Base-by-base conservation (phyloP, 2,797 vertebrate species). In the Chelidonichthys spinosus region DNA sequence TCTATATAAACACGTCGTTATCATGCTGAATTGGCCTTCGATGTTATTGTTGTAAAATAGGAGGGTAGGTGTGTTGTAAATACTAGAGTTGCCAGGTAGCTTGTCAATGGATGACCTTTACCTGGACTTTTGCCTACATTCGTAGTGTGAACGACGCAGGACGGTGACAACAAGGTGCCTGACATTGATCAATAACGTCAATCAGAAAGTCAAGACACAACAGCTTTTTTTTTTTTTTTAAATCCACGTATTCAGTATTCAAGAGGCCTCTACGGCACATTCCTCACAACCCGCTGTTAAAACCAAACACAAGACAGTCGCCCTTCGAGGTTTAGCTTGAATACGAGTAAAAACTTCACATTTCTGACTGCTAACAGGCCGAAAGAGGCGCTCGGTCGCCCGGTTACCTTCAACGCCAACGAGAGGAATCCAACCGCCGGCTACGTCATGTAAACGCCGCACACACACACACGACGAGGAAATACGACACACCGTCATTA, bases 101-200 rank as follows among this genome's bases (percentile, higher is more conserved):
- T n/a, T 73, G 66, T 74, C 44, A 72, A 13, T 81, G 69, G 72
- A 82, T 89, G 88, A 91, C 90, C 87, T 92, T 83, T 89, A 85
- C 43, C 84, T 90, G 87, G 86, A 88, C 78, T 82, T 72, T 79
- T 86, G 77, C 87, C 89, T 85, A 87, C 81, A 69, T 83, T 61
- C 40, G 25, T 42, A 54, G 70, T 40, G 18, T 58, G 52, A 32
- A 9, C 59, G 37, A 63, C 33, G 8, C 7, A 54, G 9, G 17
- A 58, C 25, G 25, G 56, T 59, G 52, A 35, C 32, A 35, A 35
- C 17, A 7, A 18, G 55, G 58, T 69, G 50, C 8, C 43, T 10
- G 25, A 72, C 66, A 59, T 78, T 61, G 42, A 74, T 35, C 4
- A 11, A 4, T 35, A 54, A 42, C 17, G 64, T 14, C 6, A 42